Percentiles rank a stretch among this genome's conserved stretches.
Evolutionary conservation across 1,140 invertebrate species (phyloP).

Genomic region (Limonius californicus): DNA sequence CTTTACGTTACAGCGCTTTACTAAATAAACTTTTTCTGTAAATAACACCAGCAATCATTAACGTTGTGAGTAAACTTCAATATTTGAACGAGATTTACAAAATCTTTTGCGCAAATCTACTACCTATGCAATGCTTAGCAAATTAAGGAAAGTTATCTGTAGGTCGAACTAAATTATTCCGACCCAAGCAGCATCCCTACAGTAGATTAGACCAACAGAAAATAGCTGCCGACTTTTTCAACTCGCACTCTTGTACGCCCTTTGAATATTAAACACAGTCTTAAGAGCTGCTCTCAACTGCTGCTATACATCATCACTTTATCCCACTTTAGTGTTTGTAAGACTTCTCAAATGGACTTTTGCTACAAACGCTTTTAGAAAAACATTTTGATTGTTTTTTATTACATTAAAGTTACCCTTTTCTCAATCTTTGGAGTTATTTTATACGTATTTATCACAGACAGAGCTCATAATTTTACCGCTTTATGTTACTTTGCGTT

Average conservation of each 20-base stretch:
- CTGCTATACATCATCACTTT: slow-evolving; percentile 34
- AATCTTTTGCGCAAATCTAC: too few relatives aligned
- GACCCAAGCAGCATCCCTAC: slow-evolving; percentile 20
- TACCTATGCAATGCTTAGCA: neutral
- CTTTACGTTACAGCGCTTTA: too few relatives aligned
- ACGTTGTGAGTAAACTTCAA: too few relatives aligned
- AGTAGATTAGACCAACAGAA: slow-evolving; percentile 31
- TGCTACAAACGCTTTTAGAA: slow-evolving; percentile 13
- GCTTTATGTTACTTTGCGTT: too few relatives aligned
- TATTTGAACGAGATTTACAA: too few relatives aligned
- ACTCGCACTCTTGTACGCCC: slow-evolving; percentile 25
- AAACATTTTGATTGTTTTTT: slow-evolving; percentile 14
- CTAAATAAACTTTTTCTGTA: too few relatives aligned
- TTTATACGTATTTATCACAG: too few relatives aligned
- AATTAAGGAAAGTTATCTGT: slow-evolving; percentile 2
- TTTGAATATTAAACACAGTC: slow-evolving; percentile 34
- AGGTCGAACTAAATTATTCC: slow-evolving; percentile 19
- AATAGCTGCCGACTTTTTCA: slow-evolving; percentile 34
- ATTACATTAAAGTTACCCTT: neutral
- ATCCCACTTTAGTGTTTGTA: slow-evolving; percentile 32
- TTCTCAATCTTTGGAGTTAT: too few relatives aligned
- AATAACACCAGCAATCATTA: too few relatives aligned
- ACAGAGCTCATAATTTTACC: too few relatives aligned
- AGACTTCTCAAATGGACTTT: slow-evolving; percentile 30
- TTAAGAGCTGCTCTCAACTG: slow-evolving; percentile 32